Percentiles rank a stretch among this genome's conserved stretches.
These are phyloP conservation scores for Hydrolagus colliei DNA, from an alignment of 2,797 vertebrate species.

Conservation along the genomic window DNA sequence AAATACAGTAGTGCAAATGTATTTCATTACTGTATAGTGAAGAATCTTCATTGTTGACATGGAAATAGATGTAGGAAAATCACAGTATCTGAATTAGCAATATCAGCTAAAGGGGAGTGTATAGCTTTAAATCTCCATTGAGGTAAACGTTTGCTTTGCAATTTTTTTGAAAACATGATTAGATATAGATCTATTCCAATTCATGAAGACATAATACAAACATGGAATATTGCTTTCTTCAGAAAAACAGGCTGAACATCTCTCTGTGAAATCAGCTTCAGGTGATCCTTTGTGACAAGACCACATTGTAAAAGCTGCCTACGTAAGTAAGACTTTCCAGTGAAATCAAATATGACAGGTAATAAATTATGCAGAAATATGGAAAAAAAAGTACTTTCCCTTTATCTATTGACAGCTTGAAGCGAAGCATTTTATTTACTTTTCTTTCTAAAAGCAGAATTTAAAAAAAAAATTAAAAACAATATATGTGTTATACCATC, in stretches of 20 bases:
- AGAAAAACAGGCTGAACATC: background rate
- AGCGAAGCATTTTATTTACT: no score
- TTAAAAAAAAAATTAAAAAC: no score
- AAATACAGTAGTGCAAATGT: background rate
- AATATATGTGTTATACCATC: no score
- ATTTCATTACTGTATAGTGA: background rate
- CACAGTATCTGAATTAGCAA: background rate
- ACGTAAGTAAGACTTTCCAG: no score
- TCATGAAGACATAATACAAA: background rate
- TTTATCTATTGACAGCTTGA: no score
- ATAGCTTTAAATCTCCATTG: background rate
- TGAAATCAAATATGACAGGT: no score
- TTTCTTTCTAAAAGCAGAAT: no score
- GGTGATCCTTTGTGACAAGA: no score
- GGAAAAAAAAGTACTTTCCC: no score
- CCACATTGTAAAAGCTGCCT: no score
- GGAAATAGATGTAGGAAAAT: background rate
- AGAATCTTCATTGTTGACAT: background rate
- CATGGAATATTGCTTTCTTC: background rate
- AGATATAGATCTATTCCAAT: background rate
- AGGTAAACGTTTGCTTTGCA: no score
- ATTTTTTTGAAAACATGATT: background rate
- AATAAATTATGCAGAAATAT: no score
- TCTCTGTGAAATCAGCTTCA: background rate
- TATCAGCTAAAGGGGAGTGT: background rate